Evolutionary conservation across 1,140 invertebrate genomes (phyloP), one percentile per base, ranked within the genome.

Genomic region (Temnothorax nylanderi): DNA sequence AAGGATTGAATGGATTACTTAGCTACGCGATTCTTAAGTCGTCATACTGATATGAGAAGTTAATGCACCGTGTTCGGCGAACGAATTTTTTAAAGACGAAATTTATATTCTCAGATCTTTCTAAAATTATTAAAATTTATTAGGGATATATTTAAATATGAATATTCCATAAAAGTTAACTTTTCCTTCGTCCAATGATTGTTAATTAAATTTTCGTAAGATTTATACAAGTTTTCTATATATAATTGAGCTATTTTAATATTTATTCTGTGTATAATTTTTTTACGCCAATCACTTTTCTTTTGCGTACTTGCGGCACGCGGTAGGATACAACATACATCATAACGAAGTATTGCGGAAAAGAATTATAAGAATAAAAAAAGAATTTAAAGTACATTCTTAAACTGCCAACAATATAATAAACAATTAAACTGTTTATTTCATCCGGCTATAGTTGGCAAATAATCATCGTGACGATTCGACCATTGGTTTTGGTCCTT

Each of bases 1-100:
- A 65, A 78, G 58, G 41, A 78, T 78, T 64, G 41, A 78, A 78
- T 78, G 32, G 75, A 64, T 44, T 78, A 65, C 26, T 65, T 47
- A 78, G 26, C 76, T 78, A 47, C 37, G 58, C 37, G 18, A 77
- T 77, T 64, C 44, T 78, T 64, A 64, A 78, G 75, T 64, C 75
- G 41, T 78, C 58, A 65, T n/a, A 47, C 11, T 78, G 75, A 47
- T 77, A 65, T 47, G 76, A 78, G 44, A 78, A 49, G 41, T 78
- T 78, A 78, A 78, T 78, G 76, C 76, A 64, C 56, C 58, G n/a
- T 78, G 11, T 64, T 64, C 21, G 18, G 10, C 41, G 58, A 16
- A 64, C 8, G 41, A 62, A 64, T 77, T 41, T 26, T 78, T 65
- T 37, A n/a, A 32, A 77, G 37, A 77, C 6, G 16, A n/a, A 5